phyloP scores from a whole-genome alignment of 2,113 vertebrate species.

The Leptocoma aspasia region DNA sequence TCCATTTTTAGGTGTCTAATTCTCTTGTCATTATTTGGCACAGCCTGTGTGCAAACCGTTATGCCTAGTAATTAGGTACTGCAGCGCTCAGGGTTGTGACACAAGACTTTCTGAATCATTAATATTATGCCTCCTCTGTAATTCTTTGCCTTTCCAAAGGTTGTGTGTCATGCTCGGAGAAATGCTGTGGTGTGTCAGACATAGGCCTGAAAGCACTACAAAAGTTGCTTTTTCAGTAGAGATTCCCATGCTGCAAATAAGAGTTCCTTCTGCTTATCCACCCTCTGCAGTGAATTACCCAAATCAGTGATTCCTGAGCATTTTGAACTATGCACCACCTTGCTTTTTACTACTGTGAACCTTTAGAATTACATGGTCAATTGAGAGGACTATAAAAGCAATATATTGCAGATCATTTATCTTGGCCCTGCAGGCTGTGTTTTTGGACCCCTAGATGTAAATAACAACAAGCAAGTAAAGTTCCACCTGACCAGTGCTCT shows the following conservation, averaged over 20 bases:
- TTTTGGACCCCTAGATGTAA: background rate
- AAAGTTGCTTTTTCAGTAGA: background rate
- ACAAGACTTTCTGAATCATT: slow-evolving; percentile 27
- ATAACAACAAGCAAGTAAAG: background rate
- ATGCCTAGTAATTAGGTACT: slow-evolving; percentile 40
- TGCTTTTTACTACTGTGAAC: background rate
- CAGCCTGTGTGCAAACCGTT: slow-evolving; percentile 19
- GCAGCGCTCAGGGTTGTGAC: slow-evolving; percentile 37
- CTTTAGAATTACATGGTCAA: background rate
- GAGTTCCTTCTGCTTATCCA: background rate
- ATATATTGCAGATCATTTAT: background rate
- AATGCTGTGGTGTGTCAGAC: background rate
- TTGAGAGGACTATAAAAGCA: background rate
- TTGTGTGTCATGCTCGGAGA: background rate
- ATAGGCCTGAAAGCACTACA: background rate
- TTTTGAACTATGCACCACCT: background rate
- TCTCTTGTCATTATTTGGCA: slow-evolving; percentile 29
- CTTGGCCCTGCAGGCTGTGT: background rate
- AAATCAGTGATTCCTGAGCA: background rate
- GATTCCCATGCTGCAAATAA: background rate
- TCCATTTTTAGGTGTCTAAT: slow-evolving; percentile 53
- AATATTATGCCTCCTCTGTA: background rate
- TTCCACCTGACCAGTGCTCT: background rate
- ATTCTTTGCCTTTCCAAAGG: slow-evolving; percentile 21
- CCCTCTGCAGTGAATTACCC: background rate